Conservation (phyloP, 1,140 invertebrate genomes). For the Adoxophyes honmai region DNA sequence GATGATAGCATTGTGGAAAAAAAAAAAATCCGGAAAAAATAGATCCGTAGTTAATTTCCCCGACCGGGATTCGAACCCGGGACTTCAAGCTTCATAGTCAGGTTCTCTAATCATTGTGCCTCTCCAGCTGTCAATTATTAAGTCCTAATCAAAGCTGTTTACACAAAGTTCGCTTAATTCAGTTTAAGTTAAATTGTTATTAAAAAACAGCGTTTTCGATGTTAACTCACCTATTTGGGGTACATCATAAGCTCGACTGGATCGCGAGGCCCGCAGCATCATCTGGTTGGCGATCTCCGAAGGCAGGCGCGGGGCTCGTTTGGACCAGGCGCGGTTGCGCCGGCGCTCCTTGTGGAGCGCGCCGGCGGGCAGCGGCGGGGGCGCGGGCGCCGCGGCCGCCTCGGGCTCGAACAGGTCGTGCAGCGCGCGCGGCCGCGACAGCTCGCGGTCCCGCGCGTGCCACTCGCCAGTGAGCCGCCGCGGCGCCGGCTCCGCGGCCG, state of each 20-base stretch:
- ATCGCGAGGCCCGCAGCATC: constrained; percentile 66
- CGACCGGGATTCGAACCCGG: no score
- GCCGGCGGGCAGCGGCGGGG: constrained; percentile 27
- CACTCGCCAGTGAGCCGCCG: constrained; percentile 54
- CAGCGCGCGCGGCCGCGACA: constrained; percentile 50
- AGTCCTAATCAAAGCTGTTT: no score
- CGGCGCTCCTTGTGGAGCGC: constrained; percentile 51
- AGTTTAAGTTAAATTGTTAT: no score
- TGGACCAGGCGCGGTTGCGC: constrained; percentile 44
- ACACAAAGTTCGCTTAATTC: no score
- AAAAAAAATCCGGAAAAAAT: no score
- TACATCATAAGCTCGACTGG: constrained; percentile 65
- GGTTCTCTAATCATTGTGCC: no score
- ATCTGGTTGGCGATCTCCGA: constrained; percentile 65
- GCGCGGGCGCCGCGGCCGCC: constrained; percentile 28
- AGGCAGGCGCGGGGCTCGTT: constrained; percentile 54
- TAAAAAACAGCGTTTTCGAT: no score
- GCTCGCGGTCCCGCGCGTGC: constrained; percentile 43
- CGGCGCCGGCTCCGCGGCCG: constrained; percentile 51
- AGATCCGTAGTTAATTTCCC: no score
- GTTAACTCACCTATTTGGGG: constrained; percentile 72
- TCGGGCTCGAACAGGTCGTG: constrained; percentile 56
- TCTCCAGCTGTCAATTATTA: no score
- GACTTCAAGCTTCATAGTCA: no score
- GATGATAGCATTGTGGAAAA: no score